Evolutionary conservation across 2,797 vertebrate species (phyloP).

Genomic region (Catamblyrhynchus diadema): DNA sequence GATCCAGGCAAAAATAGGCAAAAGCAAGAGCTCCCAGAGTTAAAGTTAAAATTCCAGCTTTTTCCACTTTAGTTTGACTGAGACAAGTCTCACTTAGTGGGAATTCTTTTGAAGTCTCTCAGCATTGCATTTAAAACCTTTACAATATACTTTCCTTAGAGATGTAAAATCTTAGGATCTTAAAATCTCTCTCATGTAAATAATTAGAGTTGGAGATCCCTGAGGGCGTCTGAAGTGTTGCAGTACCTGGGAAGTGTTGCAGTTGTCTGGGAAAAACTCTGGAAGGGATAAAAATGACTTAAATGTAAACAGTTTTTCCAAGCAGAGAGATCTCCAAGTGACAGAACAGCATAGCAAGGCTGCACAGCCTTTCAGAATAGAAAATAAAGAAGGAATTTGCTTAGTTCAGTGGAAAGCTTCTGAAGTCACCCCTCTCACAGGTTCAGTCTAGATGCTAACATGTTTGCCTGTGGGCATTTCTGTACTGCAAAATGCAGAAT

Average conservation of each 20-base stretch:
- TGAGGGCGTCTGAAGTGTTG: neutral
- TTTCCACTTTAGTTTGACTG: neutral
- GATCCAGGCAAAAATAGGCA: neutral
- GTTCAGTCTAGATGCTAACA: neutral
- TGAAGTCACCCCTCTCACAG: neutral
- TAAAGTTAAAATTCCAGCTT: neutral
- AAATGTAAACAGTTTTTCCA: neutral
- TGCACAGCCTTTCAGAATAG: neutral
- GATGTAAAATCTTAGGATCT: neutral
- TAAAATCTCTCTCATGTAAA: neutral
- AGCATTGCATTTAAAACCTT: neutral
- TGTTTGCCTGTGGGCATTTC: neutral
- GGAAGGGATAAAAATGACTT: neutral
- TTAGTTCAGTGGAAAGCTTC: neutral
- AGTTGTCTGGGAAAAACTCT: neutral
- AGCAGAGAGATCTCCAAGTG: neutral
- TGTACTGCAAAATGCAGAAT: neutral
- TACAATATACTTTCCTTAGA: neutral
- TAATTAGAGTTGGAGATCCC: neutral
- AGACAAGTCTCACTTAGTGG: neutral
- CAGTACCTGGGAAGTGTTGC: neutral
- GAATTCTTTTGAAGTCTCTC: slow-evolving; percentile 3
- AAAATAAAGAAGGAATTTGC: neutral
- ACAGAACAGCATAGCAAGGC: neutral
- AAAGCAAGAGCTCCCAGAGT: neutral